These are phyloP conservation scores for Mastomys coucha DNA, from an alignment of 2,113 vertebrate genomes.

Conservation along the genomic window DNA sequence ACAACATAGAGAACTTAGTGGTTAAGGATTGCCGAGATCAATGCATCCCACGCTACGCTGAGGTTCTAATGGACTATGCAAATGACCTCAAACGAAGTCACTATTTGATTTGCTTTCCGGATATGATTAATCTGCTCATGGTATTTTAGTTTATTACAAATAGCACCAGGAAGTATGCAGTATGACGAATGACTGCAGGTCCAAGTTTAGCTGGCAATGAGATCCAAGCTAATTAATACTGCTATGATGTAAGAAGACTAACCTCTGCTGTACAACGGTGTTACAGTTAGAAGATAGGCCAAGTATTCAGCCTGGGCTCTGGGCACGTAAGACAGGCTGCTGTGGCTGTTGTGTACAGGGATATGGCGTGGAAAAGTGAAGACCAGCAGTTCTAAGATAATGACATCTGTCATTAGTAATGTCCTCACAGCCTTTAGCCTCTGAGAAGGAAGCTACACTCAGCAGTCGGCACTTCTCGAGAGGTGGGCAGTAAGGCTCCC, in stretches of 20 bases:
- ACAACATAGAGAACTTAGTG: neutral
- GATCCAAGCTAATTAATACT: neutral
- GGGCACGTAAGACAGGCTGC: neutral
- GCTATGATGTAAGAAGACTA: neutral
- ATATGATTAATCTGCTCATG: neutral
- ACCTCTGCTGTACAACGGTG: neutral
- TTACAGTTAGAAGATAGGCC: neutral
- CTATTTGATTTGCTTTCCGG: conserved; percentile 31
- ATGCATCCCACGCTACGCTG: neutral
- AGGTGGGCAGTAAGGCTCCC: neutral
- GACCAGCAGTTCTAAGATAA: no score
- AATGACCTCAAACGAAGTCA: neutral
- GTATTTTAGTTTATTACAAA: neutral
- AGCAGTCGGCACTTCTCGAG: neutral
- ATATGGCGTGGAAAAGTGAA: no score
- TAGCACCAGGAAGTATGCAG: neutral
- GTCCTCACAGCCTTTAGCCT: neutral
- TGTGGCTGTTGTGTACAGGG: neutral
- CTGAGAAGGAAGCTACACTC: rapidly evolving
- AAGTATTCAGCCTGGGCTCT: neutral
- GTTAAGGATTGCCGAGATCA: neutral
- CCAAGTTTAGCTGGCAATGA: neutral
- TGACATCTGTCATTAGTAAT: rapidly evolving
- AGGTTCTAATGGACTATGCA: neutral
- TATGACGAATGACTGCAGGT: rapidly evolving